Evolutionary conservation across 2,888 invertebrate genomes (phyloP).

Genomic region (Omphaloscelis lunosa): DNA sequence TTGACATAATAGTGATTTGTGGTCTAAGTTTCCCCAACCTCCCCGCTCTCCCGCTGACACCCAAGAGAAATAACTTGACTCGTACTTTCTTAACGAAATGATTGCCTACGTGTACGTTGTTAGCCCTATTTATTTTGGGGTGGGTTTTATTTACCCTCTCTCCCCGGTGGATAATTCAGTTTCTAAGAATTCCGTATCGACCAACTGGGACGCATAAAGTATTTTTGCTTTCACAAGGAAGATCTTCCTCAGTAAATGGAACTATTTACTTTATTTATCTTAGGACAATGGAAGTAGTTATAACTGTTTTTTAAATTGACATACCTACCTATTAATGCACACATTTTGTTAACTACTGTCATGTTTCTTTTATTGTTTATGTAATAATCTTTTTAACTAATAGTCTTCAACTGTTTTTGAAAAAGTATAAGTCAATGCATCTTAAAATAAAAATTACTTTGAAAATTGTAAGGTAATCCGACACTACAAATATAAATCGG

Average conservation of each 20-base stretch:
- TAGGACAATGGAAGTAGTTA: conserved; percentile 18
- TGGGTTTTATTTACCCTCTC: conserved; percentile 87
- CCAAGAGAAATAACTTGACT: conserved; percentile 87
- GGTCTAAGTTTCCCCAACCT: conserved; percentile 76
- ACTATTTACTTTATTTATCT: conserved; percentile 56
- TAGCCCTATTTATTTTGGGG: conserved; percentile 88
- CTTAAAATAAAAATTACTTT: not conserved
- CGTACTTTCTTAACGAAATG: conserved; percentile 89
- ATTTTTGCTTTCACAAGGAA: conserved; percentile 78
- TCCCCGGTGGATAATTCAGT: conserved; percentile 88
- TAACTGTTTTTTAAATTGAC: not conserved
- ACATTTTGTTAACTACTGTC: not conserved
- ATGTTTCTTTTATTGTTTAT: not conserved
- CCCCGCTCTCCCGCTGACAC: conserved; percentile 74
- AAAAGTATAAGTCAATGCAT: not conserved
- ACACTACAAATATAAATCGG: not conserved
- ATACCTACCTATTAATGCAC: not conserved
- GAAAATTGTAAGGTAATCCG: too few species aligned
- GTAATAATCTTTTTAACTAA: not conserved
- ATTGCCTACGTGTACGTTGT: conserved; percentile 89
- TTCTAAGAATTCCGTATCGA: conserved; percentile 88
- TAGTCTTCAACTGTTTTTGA: too few species aligned
- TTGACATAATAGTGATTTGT: conserved; percentile 87
- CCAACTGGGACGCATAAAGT: conserved; percentile 86
- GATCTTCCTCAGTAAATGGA: conserved; percentile 64